Conservation (phyloP, 2,888 invertebrate species). For the Pteria penguin region DNA sequence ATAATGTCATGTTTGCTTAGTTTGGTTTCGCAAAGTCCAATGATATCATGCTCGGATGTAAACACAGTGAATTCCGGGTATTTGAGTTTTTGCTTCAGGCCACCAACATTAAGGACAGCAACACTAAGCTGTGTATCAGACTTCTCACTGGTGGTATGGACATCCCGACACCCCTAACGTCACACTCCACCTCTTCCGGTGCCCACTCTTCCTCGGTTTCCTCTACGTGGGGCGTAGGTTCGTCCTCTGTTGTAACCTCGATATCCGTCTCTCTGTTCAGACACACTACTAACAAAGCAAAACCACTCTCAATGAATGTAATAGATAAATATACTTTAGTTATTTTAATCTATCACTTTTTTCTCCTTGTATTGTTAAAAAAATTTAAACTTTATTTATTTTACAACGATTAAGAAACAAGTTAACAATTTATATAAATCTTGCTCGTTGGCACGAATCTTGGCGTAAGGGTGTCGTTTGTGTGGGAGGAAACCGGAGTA, state of each 20-base stretch:
- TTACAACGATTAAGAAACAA: too few species aligned
- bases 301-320: too few species aligned
- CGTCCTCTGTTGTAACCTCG: neutral
- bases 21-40: neutral
- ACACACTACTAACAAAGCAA: too few species aligned
- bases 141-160: neutral
- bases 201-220: neutral
- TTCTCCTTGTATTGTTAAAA: too few species aligned
- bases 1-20: neutral
- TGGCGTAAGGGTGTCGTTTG: too few species aligned
- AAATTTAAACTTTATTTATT: too few species aligned
- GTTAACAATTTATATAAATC: too few species aligned
- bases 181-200: neutral
- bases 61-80: neutral
- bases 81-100: neutral
- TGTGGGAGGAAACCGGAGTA: too few species aligned
- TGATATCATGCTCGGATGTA: neutral
- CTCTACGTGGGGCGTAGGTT: neutral
- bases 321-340: too few species aligned
- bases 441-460: too few species aligned
- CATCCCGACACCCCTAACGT: slow-evolving; percentile 2
- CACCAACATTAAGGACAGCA: neutral
- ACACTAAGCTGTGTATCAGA: neutral
- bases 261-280: neutral
- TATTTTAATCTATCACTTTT: too few species aligned